Evolutionary conservation across 2,888 invertebrate genomes (phyloP).

Genomic region (Andricus curvator): DNA sequence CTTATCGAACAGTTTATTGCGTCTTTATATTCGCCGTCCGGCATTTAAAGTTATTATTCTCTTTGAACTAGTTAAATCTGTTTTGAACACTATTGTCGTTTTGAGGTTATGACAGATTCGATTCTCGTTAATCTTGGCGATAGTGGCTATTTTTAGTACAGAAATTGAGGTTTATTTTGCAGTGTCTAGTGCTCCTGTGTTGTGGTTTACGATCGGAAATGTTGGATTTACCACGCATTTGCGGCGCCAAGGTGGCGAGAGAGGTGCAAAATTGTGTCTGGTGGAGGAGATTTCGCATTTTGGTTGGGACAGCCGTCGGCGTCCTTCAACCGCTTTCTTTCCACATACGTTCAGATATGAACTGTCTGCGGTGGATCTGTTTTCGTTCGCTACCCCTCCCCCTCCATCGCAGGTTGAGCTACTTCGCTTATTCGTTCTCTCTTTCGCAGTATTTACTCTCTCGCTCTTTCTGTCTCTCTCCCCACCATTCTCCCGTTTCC

Average conservation of each 20-base stretch:
- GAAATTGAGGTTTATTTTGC: neutral
- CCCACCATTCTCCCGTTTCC: constrained; percentile 27
- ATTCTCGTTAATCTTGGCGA: constrained; percentile 15
- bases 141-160: constrained; percentile 22
- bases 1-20: neutral
- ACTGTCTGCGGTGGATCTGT: constrained; percentile 9
- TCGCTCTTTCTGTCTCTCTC: constrained; percentile 43
- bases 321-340: constrained; percentile 37
- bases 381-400: constrained; percentile 21
- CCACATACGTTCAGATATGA: constrained; percentile 27
- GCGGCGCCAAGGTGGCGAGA: neutral
- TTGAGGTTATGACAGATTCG: constrained; percentile 6
- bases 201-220: neutral
- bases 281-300: neutral
- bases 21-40: neutral
- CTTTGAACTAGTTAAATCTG: neutral
- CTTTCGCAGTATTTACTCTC: constrained; percentile 42
- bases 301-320: constrained; percentile 6
- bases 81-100: constrained; percentile 4
- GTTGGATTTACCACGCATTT: neutral
- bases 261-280: constrained; percentile 4
- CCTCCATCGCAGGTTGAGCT: constrained; percentile 52
- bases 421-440: constrained; percentile 44
- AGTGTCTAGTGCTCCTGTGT: neutral
- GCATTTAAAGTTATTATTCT: neutral